Conservation (phyloP, 2,888 invertebrate species). For the Athalia rosae region DNA sequence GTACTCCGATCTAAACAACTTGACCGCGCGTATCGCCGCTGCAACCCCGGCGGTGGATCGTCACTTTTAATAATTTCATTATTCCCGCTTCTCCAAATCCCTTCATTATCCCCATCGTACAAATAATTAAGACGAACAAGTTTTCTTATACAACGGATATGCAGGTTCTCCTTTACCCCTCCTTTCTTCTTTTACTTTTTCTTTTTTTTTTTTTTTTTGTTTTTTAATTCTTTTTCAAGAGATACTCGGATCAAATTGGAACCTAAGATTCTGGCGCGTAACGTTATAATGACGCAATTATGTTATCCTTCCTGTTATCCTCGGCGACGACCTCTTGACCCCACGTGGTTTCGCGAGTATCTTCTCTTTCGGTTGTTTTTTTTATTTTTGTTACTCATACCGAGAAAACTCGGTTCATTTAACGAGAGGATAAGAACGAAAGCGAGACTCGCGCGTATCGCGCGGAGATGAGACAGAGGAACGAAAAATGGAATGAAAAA, state of each 20-base stretch:
- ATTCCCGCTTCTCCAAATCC: background rate
- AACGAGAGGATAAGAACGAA: too few relatives aligned
- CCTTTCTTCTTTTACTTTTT: too few relatives aligned
- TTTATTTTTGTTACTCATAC: too few relatives aligned
- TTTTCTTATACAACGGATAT: too few relatives aligned
- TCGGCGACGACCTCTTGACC: background rate
- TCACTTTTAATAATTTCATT: background rate
- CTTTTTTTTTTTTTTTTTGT: too few relatives aligned
- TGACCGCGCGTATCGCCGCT: conserved; percentile 4
- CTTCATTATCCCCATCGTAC: too few relatives aligned
- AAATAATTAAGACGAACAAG: too few relatives aligned
- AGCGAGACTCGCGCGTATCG: too few relatives aligned
- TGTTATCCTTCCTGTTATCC: background rate
- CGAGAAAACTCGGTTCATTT: too few relatives aligned
- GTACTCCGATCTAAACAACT: conserved; percentile 23
- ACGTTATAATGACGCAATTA: conserved; percentile 26
- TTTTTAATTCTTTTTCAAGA: background rate
- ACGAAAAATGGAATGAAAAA: background rate
- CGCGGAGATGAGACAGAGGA: too few relatives aligned
- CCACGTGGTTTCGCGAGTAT: background rate
- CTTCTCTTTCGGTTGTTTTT: too few relatives aligned
- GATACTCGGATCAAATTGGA: conserved; percentile 28
- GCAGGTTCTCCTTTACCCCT: too few relatives aligned
- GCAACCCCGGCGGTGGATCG: background rate
- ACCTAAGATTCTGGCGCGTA: background rate